Evolutionary conservation across 2,888 invertebrate species (phyloP).

Genomic region (Falcaria lacertinaria): DNA sequence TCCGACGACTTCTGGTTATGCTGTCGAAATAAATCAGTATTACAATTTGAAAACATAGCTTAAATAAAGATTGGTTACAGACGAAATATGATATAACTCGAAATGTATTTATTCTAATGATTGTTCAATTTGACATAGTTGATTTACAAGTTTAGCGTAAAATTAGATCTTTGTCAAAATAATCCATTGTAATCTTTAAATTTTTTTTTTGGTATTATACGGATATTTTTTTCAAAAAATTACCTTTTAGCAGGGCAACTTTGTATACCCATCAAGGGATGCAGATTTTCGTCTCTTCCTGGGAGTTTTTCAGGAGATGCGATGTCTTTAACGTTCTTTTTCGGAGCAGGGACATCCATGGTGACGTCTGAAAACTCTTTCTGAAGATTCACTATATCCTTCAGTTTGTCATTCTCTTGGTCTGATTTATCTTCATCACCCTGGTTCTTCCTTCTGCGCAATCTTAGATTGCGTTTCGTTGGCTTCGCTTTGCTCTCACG

Average conservation of each 20-base stretch:
- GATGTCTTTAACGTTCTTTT: constrained; percentile 48
- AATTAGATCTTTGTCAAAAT: too few species aligned
- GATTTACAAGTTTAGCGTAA: too few species aligned
- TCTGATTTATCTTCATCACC: constrained; percentile 27
- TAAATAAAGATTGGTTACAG: too few species aligned
- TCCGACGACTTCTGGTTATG: constrained; percentile 61
- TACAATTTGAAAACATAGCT: not conserved
- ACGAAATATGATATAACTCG: too few species aligned
- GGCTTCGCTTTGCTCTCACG: constrained; percentile 31
- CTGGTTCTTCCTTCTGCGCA: constrained; percentile 42
- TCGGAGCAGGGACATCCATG: constrained; percentile 44
- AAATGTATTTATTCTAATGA: too few species aligned
- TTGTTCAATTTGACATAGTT: too few species aligned
- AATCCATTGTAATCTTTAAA: too few species aligned
- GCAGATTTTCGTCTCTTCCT: constrained; percentile 46
- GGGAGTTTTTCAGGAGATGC: constrained; percentile 50
- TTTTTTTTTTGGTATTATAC: too few species aligned
- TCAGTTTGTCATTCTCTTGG: constrained; percentile 36
- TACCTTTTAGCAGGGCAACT: constrained; percentile 70
- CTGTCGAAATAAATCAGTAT: constrained; percentile 25
- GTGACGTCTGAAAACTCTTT: constrained; percentile 63
- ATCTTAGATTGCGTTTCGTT: constrained; percentile 42
- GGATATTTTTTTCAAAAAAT: too few species aligned
- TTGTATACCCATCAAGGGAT: constrained; percentile 44
- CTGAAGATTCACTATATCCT: constrained; percentile 61